Percentiles rank a stretch among this genome's conserved stretches.
These are phyloP conservation scores for Alectoris magna DNA, from an alignment of 2,797 vertebrate species.

Conservation along the genomic window DNA sequence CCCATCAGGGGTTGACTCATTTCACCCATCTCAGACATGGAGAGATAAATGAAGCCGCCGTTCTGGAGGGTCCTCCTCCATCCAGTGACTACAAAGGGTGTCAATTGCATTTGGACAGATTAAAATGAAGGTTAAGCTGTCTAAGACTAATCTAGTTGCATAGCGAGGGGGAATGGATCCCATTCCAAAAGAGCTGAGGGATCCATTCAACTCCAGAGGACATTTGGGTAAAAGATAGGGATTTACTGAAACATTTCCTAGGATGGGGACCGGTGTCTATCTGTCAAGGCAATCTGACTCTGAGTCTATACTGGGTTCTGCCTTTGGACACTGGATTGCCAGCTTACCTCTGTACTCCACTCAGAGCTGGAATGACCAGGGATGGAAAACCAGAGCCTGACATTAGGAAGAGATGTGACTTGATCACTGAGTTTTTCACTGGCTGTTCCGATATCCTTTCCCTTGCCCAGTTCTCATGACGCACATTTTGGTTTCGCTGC, in stretches of 20 bases:
- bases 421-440: neutral
- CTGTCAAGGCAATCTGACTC: neutral
- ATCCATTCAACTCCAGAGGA: neutral
- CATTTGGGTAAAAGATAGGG: neutral
- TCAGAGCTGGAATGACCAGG: neutral
- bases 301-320: neutral
- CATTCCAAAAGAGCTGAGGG: neutral
- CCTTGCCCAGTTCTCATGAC: accelerated
- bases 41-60: neutral
- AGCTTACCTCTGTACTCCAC: neutral
- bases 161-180: neutral
- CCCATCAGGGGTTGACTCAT: neutral
- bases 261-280: too few relatives aligned
- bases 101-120: neutral
- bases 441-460: neutral
- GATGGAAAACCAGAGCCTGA: neutral
- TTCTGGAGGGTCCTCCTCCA: neutral
- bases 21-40: neutral
- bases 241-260: neutral
- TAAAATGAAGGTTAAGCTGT: neutral
- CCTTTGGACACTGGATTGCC: neutral
- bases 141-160: neutral
- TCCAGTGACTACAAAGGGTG: neutral
- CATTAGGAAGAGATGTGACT: neutral
- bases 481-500: neutral